Evolutionary conservation across 2,113 vertebrate genomes (phyloP).

Genomic region (Motacilla alba): DNA sequence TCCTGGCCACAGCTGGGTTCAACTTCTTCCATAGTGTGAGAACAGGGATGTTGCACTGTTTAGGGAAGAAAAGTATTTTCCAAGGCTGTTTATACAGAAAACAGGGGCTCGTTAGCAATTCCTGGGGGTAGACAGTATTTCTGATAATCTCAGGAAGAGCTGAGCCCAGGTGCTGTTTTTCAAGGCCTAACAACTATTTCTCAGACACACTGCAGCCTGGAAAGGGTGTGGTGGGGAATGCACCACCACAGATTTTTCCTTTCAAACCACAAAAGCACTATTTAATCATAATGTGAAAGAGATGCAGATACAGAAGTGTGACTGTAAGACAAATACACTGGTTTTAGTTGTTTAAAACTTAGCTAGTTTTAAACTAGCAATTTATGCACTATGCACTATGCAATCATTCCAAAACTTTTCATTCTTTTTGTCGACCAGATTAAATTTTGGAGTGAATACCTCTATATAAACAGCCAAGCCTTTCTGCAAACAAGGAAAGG

Average conservation of each 20-base stretch:
- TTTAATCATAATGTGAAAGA: not conserved
- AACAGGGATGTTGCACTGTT: not conserved
- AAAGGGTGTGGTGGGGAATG: not conserved
- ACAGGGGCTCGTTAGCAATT: not conserved
- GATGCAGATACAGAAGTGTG: not conserved
- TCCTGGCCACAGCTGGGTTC: not conserved
- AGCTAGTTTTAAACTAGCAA: not conserved
- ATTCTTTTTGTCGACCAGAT: not conserved
- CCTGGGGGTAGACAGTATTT: not conserved
- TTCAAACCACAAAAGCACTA: not conserved
- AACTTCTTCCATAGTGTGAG: too few relatives aligned
- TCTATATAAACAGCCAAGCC: not conserved
- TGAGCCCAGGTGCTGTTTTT: not conserved
- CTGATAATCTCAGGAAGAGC: not conserved
- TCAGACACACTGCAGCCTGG: not conserved
- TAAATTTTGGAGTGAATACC: not conserved
- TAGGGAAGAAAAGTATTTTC: not conserved
- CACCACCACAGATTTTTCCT: not conserved
- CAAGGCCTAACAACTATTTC: not conserved
- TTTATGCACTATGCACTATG: not conserved
- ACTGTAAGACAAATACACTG: not conserved
- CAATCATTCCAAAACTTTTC: not conserved
- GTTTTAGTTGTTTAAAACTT: not conserved
- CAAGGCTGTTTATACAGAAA: not conserved
- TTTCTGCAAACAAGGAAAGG: not conserved